phyloP scores from a whole-genome alignment of 2,888 invertebrate species.

The Arctia plantaginis region DNA sequence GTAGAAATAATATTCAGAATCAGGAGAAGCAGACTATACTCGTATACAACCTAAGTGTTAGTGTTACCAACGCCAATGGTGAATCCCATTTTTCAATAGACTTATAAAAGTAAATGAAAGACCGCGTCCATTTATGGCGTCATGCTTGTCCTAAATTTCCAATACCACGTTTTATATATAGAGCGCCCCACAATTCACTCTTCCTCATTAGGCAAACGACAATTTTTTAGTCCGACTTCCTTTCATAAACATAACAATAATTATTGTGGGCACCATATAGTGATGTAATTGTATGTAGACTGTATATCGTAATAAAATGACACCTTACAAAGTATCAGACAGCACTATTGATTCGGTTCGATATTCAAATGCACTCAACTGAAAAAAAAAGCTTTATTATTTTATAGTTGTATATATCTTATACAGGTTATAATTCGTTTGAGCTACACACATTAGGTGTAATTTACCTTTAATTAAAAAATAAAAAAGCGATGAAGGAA shows the following conservation, averaged over 20 bases:
- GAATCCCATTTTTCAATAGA: not conserved
- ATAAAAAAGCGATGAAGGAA: conserved; percentile 22
- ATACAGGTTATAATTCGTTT: not conserved
- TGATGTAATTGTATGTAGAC: conserved; percentile 56
- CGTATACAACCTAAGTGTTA: conserved; percentile 18
- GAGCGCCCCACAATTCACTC: conserved; percentile 75
- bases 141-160: conserved; percentile 58
- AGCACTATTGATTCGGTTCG: conserved; percentile 9
- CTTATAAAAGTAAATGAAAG: conserved; percentile 37
- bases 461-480: conserved; percentile 24
- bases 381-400: conserved; percentile 3
- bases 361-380: not conserved
- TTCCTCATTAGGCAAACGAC: conserved; percentile 81
- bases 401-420: not conserved
- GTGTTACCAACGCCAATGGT: not conserved
- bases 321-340: conserved; percentile 38
- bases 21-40: conserved; percentile 36
- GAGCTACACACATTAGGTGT: conserved; percentile 11
- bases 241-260: conserved; percentile 71
- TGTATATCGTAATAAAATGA: not conserved
- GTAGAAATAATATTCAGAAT: conserved; percentile 39
- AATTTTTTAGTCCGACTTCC: conserved; percentile 78
- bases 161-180: conserved; percentile 64
- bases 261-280: conserved; percentile 57
- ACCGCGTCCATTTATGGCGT: conserved; percentile 31